Percentiles rank a stretch among this genome's conserved stretches.
These are phyloP conservation scores for Busseola fusca DNA, from an alignment of 2,888 invertebrate genomes.

Conservation along the genomic window DNA sequence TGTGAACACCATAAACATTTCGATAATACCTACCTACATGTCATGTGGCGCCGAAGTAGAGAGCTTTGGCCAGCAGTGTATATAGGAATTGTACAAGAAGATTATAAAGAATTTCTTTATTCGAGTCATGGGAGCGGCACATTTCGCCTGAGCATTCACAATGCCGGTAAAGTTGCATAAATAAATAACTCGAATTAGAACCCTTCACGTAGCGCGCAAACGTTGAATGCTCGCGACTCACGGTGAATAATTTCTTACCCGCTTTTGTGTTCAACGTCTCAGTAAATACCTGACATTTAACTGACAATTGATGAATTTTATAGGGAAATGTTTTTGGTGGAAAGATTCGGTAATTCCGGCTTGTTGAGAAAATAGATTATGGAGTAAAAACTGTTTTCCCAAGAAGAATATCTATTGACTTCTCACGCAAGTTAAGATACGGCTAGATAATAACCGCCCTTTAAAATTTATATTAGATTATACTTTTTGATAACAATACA, in stretches of 20 bases:
- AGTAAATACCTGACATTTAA: constrained; percentile 67
- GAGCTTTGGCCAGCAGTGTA: constrained; percentile 52
- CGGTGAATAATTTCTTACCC: constrained; percentile 72
- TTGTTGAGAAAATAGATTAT: constrained; percentile 22
- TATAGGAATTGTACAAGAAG: constrained; percentile 37
- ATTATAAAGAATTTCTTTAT: constrained; percentile 69
- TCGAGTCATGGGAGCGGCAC: constrained; percentile 63
- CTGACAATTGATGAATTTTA: constrained; percentile 65
- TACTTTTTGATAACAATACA: constrained; percentile 27
- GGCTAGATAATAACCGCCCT: constrained; percentile 34
- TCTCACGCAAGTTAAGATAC: constrained; percentile 24
- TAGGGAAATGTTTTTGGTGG: constrained; percentile 43
- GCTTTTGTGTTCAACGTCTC: constrained; percentile 68
- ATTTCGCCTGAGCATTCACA: constrained; percentile 74
- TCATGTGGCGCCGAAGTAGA: constrained; percentile 21
- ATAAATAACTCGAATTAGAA: constrained; percentile 81
- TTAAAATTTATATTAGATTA: constrained; percentile 19
- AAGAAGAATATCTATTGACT: constrained; percentile 26
- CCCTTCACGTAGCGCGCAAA: constrained; percentile 75
- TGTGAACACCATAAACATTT: constrained; percentile 52
- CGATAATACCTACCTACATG: constrained; percentile 45
- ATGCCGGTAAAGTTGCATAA: constrained; percentile 76
- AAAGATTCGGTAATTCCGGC: constrained; percentile 30
- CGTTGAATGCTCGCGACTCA: constrained; percentile 68
- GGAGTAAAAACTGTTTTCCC: constrained; percentile 21